Percentiles rank a stretch among this genome's conserved stretches.
These are phyloP conservation scores for Villa cingulata DNA, from an alignment of 2,888 invertebrate genomes.

Conservation along the genomic window DNA sequence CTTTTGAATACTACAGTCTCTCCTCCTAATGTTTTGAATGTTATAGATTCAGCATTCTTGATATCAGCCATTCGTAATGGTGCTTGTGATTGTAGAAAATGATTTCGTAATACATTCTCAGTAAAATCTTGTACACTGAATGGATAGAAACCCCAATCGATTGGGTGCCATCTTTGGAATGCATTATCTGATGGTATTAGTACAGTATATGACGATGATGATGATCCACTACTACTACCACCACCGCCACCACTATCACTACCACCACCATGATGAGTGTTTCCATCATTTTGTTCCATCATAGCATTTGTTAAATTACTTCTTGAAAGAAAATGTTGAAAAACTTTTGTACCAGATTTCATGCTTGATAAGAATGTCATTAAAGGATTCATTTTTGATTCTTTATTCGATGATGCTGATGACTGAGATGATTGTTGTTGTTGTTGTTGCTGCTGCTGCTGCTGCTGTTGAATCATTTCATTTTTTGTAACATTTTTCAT, in stretches of 20 bases:
- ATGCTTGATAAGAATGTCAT: slow-evolving; percentile 43
- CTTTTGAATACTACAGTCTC: slow-evolving; percentile 43
- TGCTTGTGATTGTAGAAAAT: slow-evolving; percentile 43
- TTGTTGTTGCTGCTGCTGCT: neutral
- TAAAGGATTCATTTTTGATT: slow-evolving; percentile 29
- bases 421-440: slow-evolving; percentile 17
- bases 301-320: slow-evolving; percentile 46
- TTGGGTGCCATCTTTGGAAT: slow-evolving; percentile 53
- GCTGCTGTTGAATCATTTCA: slow-evolving; percentile 17
- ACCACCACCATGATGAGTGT: no score
- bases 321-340: slow-evolving; percentile 47
- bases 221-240: neutral
- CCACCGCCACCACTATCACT: no score
- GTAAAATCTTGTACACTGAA: slow-evolving; percentile 52
- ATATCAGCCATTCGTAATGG: slow-evolving; percentile 42
- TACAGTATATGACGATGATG: slow-evolving; percentile 40
- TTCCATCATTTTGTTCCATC: slow-evolving; percentile 39
- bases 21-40: slow-evolving; percentile 44
- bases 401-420: slow-evolving; percentile 28
- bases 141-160: slow-evolving; percentile 56
- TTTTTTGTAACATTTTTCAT: slow-evolving; percentile 31
- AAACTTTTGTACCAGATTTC: slow-evolving; percentile 48
- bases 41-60: slow-evolving; percentile 38
- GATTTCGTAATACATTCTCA: slow-evolving; percentile 46
- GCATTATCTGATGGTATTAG: slow-evolving; percentile 51